A percentile compares a stretch with the other conserved stretches of the same genome.
Evolutionary conservation across 2,113 vertebrate species (phyloP).

Genomic region (Calyptommatus sinebrachiatus): DNA sequence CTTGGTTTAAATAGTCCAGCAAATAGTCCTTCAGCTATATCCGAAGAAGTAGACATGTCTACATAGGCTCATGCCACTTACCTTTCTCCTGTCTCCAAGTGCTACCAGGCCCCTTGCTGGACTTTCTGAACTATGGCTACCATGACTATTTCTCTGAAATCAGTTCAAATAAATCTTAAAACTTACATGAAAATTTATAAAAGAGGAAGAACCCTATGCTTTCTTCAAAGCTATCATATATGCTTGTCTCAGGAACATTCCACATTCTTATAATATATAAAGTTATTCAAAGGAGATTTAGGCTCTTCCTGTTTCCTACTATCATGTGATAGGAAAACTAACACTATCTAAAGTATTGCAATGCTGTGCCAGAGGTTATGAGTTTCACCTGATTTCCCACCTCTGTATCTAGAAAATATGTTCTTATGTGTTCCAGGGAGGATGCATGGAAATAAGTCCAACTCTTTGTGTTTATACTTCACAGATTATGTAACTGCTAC

Average conservation of each 20-base stretch:
- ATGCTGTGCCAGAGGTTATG: not conserved
- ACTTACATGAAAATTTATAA: no score
- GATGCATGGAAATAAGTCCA: not conserved
- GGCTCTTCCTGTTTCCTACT: constrained; percentile 6
- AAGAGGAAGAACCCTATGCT: not conserved
- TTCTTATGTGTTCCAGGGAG: accelerated
- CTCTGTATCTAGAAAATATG: accelerated
- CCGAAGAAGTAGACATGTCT: no score
- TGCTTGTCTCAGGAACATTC: not conserved
- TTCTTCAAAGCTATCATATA: not conserved
- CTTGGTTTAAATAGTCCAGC: not conserved
- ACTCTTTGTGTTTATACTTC: not conserved
- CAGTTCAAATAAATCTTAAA: no score
- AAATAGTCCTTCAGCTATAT: not conserved
- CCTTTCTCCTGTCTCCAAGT: no score
- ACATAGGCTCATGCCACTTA: no score
- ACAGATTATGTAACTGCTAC: not conserved
- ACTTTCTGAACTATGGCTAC: no score
- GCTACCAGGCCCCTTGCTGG: no score
- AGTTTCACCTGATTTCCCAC: not conserved
- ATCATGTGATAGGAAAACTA: not conserved
- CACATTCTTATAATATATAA: not conserved
- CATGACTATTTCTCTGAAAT: no score
- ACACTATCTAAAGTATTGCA: not conserved
- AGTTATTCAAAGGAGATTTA: accelerated